Evolutionary conservation across 2,888 invertebrate species (phyloP), one percentile per base, ranked within the genome.

Genomic region (Ligdia adustata): DNA sequence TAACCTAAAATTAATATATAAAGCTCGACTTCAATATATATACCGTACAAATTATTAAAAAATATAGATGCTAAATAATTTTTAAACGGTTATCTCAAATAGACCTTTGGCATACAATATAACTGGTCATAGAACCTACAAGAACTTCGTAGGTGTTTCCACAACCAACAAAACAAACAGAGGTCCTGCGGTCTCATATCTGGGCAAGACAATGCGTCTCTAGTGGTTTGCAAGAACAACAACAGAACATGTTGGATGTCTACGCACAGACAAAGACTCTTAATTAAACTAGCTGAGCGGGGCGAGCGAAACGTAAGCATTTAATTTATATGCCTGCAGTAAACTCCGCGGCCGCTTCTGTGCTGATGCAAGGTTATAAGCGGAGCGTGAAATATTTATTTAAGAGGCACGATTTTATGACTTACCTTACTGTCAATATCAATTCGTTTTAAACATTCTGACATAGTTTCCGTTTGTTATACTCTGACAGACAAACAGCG

Each of bases 311-410:
- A 88, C 85, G 89, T 86, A 89, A 88, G 89, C 89, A 86, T 87
- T 88, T 85, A 89, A 88, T 89, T 88, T 89, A 89, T 88, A 87
- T 82, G 81, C 82, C 86, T 86, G 89, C 89, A 88, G 87, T 88
- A 87, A 82, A 87, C 80, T 86, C 81, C 83, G 82, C 88, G 84
- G 75, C 79, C 74, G 79, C 76, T 78, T 77, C 71, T 68, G 66
- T 65, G 53, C 60, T 64, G 73, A 69, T 55, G 32, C 63, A 68
- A 78, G 62, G 54, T 53, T 52, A 72, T 57, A 61, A 69, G 78
- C 65, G 66, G 35, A 71, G 74, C 78, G 78, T 3, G 7, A 3
- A 7, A n/a, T n/a, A n/a, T n/a, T n/a, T n/a, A n/a, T n/a, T n/a
- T n/a, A n/a, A n/a, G n/a, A n/a, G n/a, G n/a, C n/a, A n/a, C n/a